A percentile compares a stretch with the other conserved stretches of the same genome.
Conservation (phyloP, 2,888 invertebrate species). For the Punctoribates punctum region DNA sequence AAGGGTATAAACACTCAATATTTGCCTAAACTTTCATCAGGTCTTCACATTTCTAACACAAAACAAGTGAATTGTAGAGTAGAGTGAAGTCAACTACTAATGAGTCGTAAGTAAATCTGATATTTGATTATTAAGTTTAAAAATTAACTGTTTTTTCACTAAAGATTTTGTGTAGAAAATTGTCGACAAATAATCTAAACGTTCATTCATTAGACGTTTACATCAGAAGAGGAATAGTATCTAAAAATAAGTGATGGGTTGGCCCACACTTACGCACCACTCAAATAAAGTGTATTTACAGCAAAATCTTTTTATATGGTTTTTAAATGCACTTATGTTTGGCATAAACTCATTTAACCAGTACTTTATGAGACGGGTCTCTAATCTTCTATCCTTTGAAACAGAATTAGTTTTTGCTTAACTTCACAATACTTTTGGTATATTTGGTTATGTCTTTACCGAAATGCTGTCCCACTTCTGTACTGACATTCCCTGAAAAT, state of each 20-base stretch:
- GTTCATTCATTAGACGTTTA: background rate
- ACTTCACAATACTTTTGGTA: background rate
- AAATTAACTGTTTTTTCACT: background rate
- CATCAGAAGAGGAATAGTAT: background rate
- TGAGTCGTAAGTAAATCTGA: conserved; percentile 17
- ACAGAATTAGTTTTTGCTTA: conserved; percentile 15
- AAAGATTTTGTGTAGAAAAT: background rate
- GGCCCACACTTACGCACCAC: background rate
- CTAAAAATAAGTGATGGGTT: conserved; percentile 16
- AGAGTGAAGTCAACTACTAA: conserved; percentile 3
- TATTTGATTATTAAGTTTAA: conserved; percentile 4
- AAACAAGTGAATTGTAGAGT: background rate
- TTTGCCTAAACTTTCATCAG: background rate
- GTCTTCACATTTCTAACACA: background rate
- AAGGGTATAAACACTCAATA: background rate
- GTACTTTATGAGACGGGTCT: background rate
- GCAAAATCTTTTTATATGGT: background rate
- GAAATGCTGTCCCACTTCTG: background rate
- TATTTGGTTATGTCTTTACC: background rate
- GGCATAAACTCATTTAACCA: background rate
- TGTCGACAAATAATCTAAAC: background rate
- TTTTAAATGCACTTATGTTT: conserved; percentile 1
- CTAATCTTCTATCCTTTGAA: background rate
- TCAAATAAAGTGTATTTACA: conserved; percentile 11
- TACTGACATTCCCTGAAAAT: background rate